Evolutionary conservation across 2,888 invertebrate genomes (phyloP).

Genomic region (Melipona beecheii): DNA sequence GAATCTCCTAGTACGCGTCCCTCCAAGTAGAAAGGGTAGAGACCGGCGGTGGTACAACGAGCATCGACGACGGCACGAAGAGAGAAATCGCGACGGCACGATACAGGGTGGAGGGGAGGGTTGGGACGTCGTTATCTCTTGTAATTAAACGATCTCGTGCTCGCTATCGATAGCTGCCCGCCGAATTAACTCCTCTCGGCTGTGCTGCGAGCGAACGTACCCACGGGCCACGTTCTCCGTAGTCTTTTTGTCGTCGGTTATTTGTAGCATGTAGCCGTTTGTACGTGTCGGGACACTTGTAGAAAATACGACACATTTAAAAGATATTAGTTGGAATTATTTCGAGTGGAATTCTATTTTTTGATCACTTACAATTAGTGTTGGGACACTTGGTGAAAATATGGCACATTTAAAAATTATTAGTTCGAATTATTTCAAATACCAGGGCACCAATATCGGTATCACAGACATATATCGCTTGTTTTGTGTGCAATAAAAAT

Average conservation of each 20-base stretch:
- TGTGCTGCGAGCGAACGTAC: not conserved
- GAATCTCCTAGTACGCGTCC: constrained; percentile 10
- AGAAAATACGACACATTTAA: too few species aligned
- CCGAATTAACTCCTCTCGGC: constrained; percentile 58
- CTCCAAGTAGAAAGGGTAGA: constrained; percentile 1
- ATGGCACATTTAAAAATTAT: not conserved
- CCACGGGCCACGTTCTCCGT: not conserved
- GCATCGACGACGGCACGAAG: too few species aligned
- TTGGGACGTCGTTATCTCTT: constrained; percentile 63
- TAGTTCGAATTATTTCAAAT: constrained; percentile 1
- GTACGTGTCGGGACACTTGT: not conserved
- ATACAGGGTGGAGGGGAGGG: constrained; percentile 1
- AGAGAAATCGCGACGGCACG: constrained; percentile 25
- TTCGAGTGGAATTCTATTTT: too few species aligned
- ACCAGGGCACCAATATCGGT: not conserved
- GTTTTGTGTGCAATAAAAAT: too few species aligned
- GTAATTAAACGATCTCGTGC: constrained; percentile 70
- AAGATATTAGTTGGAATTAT: too few species aligned
- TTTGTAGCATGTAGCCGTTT: not conserved
- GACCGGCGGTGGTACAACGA: not conserved
- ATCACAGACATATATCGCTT: too few species aligned
- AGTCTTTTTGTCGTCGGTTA: constrained; percentile 8
- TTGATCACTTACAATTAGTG: too few species aligned
- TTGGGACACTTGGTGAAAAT: not conserved
- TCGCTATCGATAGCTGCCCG: constrained; percentile 65